phyloP scores from a whole-genome alignment of 2,797 vertebrate genomes.

The Gymnodraco acuticeps region DNA sequence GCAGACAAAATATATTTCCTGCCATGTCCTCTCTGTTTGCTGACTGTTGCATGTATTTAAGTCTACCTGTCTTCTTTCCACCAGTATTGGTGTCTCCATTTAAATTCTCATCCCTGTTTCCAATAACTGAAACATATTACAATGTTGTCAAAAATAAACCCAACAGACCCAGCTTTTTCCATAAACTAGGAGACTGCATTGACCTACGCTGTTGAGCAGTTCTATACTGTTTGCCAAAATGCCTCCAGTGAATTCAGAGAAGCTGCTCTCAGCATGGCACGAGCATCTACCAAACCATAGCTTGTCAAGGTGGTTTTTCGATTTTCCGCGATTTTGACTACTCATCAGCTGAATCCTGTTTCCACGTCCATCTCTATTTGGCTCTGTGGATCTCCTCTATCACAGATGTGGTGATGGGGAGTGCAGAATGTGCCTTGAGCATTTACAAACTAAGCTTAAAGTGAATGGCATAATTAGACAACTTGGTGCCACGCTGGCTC shows the following conservation, averaged over 20 bases:
- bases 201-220: conserved; percentile 11
- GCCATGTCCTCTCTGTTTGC: conserved; percentile 2
- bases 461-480: conserved; percentile 22
- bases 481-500: conserved; percentile 15
- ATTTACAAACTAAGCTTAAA: conserved; percentile 1
- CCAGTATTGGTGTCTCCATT: conserved; percentile 4
- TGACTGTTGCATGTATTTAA: conserved; percentile 8
- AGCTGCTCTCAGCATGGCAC: conserved; percentile 23
- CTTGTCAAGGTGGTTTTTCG: not conserved
- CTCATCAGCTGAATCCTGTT: not conserved
- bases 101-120: conserved; percentile 8
- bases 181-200: conserved; percentile 15
- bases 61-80: not conserved
- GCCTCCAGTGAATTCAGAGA: conserved; percentile 7
- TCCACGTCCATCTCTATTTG: not conserved
- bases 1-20: not conserved
- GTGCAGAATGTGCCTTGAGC: conserved; percentile 12
- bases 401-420: conserved; percentile 12
- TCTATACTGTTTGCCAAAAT: not conserved
- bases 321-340: not conserved
- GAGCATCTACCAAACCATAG: not conserved
- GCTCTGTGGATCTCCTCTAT: conserved; percentile 8
- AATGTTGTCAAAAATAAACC: conserved; percentile 19
- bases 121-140: conserved; percentile 12
- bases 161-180: conserved; percentile 14